Base-by-base conservation (phyloP, 2,113 vertebrate genomes). In the Caretta caretta region DNA sequence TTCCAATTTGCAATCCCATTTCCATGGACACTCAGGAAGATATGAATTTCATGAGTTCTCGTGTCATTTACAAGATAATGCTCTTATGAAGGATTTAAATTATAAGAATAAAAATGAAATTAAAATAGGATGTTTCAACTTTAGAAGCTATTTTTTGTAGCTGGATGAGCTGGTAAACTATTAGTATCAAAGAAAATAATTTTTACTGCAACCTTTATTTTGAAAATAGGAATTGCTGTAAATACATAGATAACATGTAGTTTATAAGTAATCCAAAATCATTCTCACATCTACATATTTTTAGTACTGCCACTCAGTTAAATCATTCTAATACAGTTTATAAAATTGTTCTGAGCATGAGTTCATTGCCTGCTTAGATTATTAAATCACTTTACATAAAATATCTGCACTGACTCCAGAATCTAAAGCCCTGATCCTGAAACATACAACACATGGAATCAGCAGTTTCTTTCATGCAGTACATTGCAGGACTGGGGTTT, bases 391-490 rank as follows among this genome's bases (percentile, higher is more conserved):
- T 11, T 96, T 24, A 56, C 25, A 16, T 4, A 81, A 92, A 90
- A 57, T 27, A 90, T 38, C 48, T 87, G 46, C 31, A 89, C 10
- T 86, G 59, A 87, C 65, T n/a, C 35, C 65, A 69, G 17, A 69
- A 69, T 69, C 65, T 69, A 69, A 69, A 8, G 35, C 17, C 65
- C 65, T 69, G 31, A 19, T 14, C 16, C 35, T 20, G 50, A 2
- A 69, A 93, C 83, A 78, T 50, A 59, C 2, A 29, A 3, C 22
- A 53, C 0, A 81, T 8, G 19, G 69, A 3, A 38, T 72, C 24
- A 11, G 31, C 0, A 0, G 27, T 59, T 79, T 51, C n/a, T 69
- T 14, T 25, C 0, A 0, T n/a, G 85, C 10, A 69, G 8, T 69
- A 56, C 54, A 86, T 95, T 84, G 62, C 31, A 76, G 42, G 20